phyloP scores from a whole-genome alignment of 2,797 vertebrate species.

The Falco cherrug region DNA sequence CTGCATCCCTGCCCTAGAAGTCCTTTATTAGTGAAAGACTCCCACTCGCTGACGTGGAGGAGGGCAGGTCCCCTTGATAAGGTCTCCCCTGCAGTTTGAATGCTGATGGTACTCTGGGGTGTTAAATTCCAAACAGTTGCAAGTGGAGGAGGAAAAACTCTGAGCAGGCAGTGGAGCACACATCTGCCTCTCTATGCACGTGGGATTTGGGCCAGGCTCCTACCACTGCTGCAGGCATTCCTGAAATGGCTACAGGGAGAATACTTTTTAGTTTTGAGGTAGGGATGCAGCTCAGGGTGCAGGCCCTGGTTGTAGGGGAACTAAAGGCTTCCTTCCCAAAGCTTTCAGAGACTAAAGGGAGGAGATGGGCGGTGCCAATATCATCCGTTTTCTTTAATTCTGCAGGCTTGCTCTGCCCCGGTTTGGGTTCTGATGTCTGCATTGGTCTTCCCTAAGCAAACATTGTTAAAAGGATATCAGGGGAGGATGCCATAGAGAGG shows the following conservation, averaged over 20 bases:
- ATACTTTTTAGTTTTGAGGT: neutral
- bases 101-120: neutral
- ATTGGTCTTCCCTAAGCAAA: neutral
- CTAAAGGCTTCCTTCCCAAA: neutral
- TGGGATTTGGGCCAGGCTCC: neutral
- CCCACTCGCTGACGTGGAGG: accelerated
- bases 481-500: neutral
- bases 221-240: neutral
- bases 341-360: neutral
- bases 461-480: neutral
- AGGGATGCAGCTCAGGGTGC: neutral
- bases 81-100: neutral
- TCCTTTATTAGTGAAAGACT: neutral
- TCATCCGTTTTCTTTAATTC: neutral
- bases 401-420: neutral
- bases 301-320: neutral
- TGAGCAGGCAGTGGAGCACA: neutral
- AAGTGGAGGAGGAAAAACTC: neutral
- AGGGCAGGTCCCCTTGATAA: neutral
- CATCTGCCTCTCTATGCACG: accelerated
- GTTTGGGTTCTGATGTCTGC: neutral
- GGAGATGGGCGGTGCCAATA: neutral
- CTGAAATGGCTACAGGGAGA: neutral
- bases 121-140: neutral
- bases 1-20: neutral